Conservation (phyloP, 2,888 invertebrate species). For the Hedya salicella region DNA sequence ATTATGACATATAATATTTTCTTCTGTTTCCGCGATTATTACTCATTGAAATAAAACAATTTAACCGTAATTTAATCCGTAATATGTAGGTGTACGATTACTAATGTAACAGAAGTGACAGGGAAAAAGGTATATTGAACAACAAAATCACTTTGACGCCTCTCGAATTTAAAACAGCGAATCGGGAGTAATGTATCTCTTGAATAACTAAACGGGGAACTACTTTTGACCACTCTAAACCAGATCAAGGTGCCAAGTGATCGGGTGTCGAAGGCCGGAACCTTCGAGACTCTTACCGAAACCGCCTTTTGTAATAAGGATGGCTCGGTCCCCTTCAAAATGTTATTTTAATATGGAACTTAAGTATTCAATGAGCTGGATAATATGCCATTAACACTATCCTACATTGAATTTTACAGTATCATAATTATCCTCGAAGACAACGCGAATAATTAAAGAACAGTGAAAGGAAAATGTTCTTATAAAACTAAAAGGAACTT, state of each 20-base stretch:
- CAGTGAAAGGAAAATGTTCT: constrained; percentile 30
- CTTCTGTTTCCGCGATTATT: no score
- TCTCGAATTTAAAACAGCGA: background rate
- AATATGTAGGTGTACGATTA: no score
- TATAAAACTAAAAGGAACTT: background rate
- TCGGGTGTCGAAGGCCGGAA: constrained; percentile 24
- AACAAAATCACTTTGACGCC: background rate
- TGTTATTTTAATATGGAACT: constrained; percentile 8
- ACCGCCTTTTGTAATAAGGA: constrained; percentile 28
- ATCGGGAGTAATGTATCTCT: constrained; percentile 10
- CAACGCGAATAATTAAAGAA: constrained; percentile 18
- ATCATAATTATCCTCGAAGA: constrained; percentile 19
- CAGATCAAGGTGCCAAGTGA: constrained; percentile 37
- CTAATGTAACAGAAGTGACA: no score
- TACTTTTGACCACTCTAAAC: constrained; percentile 18
- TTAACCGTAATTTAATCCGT: no score
- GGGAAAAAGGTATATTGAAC: no score
- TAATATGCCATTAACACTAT: background rate
- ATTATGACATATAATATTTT: no score
- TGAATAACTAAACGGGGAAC: constrained; percentile 7
- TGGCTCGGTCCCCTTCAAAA: constrained; percentile 12
- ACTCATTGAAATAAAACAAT: no score
- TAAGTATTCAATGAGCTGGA: background rate
- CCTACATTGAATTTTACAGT: constrained; percentile 9
- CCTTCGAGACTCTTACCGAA: constrained; percentile 27